Conservation (phyloP, 2,888 invertebrate genomes). For the Dicyrtomina minuta region DNA sequence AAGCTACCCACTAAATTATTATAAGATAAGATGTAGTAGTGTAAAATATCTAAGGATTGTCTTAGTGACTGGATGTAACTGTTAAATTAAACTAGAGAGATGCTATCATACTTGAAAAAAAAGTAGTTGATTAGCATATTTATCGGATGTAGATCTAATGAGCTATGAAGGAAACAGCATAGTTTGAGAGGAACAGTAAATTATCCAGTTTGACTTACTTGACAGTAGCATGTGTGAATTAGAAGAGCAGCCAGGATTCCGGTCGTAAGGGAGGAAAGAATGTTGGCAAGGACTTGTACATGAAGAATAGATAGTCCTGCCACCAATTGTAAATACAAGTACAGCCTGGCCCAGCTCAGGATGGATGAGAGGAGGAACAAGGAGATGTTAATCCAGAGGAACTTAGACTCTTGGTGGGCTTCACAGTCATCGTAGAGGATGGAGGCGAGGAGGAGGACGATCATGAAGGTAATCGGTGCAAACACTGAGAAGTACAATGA, state of each 20-base stretch:
- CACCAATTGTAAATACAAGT: constrained; percentile 22
- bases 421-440: constrained; percentile 46
- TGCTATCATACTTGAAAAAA: too few relatives aligned
- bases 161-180: too few relatives aligned
- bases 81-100: too few relatives aligned
- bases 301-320: constrained; percentile 34
- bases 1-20: too few relatives aligned
- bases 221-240: constrained; percentile 35
- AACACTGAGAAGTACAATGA: constrained; percentile 7
- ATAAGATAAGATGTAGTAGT: too few relatives aligned
- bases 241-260: constrained; percentile 31
- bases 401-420: constrained; percentile 35
- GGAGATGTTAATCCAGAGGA: constrained; percentile 42
- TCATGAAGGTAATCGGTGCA: constrained; percentile 22
- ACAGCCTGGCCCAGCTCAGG: constrained; percentile 34
- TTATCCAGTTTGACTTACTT: constrained; percentile 44
- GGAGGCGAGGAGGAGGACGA: constrained; percentile 35
- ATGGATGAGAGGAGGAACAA: constrained; percentile 38
- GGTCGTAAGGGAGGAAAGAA: constrained; percentile 28
- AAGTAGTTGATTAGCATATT: too few relatives aligned
- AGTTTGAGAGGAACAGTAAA: too few relatives aligned
- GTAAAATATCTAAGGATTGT: too few relatives aligned
- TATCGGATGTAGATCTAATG: too few relatives aligned
- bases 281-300: constrained; percentile 40
- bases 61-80: too few relatives aligned